Base-by-base conservation (phyloP, 2,888 invertebrate genomes). In the Andrena bicolor region DNA sequence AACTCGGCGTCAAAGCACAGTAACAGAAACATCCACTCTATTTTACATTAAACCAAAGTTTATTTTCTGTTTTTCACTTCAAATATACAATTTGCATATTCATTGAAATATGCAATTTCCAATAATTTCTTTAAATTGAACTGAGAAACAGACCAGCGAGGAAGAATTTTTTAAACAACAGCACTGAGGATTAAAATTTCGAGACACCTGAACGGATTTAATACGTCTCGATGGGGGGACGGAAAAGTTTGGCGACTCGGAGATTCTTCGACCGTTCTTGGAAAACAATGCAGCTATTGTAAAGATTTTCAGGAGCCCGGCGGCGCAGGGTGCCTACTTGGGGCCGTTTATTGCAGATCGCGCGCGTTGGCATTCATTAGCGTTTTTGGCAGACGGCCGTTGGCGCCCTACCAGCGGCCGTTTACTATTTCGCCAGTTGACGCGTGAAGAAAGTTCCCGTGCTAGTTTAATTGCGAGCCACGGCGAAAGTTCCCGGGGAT, bases 381-480 rank as follows among this genome's bases (percentile, higher is more conserved):
- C 70, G 82, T 82, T 82, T 82, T 82, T 81, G 82, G 82, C 82
- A 81, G 70, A n/a, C 65, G 28, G 20, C 56, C 49, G 53, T 80
- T 82, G 82, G 82, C 82, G 56, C 35, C 26, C 30, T 70, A 82
- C 82, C 82, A 82, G 75, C 32, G n/a, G 41, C 74, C 75, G 82
- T 80, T 82, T 82, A 82, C 81, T 75, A 82, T 82, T 82, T 71
- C 71, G 63, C 80, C 35, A 32, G 75, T 64, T 68, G 58, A 51
- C 80, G 72, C 65, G 32, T 56, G 71, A 56, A 75, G 65, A 65
- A 82, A 82, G 66, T 82, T 82, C 63, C 51, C 51, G 41, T 30
- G 71, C 75, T 71, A 66, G 82, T 82, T 82, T 82, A 81, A 82
- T 82, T 81, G 82, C 76, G 5, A 72, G 71, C 41, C 41, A 26